Conservation (phyloP, 2,797 vertebrate genomes). For the Cynodonichthys magdalenae region DNA sequence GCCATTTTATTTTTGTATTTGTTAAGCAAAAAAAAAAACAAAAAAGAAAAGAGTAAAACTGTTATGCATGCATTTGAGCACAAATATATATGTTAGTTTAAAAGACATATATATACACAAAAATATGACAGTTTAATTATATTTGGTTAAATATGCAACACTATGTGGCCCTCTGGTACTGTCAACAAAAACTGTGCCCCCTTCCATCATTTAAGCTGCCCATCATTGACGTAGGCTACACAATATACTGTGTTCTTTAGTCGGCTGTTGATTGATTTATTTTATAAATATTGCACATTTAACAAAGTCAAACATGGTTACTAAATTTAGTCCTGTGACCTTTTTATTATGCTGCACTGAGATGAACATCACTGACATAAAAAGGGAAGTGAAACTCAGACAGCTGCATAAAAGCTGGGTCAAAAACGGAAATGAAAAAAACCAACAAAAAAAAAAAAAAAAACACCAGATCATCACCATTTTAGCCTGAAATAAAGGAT, state of each 20-base stretch:
- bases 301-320: neutral
- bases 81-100: no score
- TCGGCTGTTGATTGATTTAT: neutral
- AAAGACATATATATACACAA: no score
- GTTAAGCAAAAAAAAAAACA: no score
- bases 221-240: neutral
- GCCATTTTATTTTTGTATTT: no score
- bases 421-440: conserved; percentile 37
- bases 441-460: neutral
- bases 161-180: no score
- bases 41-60: no score
- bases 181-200: no score
- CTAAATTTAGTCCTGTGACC: neutral
- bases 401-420: conserved; percentile 18
- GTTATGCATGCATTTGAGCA: no score
- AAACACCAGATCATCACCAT: neutral
- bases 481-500: conserved; percentile 12
- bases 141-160: no score
- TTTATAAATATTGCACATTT: neutral
- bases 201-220: no score
- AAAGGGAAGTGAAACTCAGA: conserved; percentile 14
- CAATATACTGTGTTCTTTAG: neutral
- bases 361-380: conserved; percentile 1
- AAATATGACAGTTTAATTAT: no score
- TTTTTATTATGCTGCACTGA: neutral